Evolutionary conservation across 1,140 invertebrate genomes (phyloP).

Genomic region (Gyrodactylus salaris): DNA sequence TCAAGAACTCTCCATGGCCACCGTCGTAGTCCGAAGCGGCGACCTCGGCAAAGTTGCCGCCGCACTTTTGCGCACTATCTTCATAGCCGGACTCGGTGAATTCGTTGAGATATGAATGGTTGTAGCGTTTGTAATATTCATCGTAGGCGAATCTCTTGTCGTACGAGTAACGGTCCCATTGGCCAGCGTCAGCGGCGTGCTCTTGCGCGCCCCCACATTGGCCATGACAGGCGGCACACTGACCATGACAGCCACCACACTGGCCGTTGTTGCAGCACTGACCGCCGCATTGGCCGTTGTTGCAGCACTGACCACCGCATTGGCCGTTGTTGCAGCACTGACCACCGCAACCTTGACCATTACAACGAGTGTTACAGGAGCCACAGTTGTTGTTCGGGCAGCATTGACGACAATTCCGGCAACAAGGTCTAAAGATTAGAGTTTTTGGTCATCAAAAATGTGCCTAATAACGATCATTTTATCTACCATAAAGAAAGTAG

Average conservation of each 20-base stretch:
- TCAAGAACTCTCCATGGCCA: not conserved
- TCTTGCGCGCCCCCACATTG: not conserved
- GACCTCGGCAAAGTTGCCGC: not conserved
- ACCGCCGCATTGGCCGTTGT: not conserved
- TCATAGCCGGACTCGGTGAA: not conserved
- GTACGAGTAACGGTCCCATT: not conserved
- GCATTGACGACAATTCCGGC: no score
- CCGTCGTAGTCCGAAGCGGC: not conserved
- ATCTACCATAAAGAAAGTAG: no score
- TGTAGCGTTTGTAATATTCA: not conserved
- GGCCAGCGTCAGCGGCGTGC: not conserved
- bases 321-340: not conserved
- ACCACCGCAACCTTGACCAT: no score
- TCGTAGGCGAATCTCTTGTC: not conserved
- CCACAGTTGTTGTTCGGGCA: no score
- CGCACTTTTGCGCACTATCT: not conserved
- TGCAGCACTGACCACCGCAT: not conserved
- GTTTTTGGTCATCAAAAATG: no score
- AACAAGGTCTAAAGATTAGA: no score
- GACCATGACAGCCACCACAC: not conserved
- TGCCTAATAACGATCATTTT: no score
- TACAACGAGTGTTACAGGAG: no score
- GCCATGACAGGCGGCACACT: not conserved
- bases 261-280: not conserved
- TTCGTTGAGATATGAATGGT: not conserved